A percentile compares a stretch with the other conserved stretches of the same genome.
Conservation (phyloP, 2,888 invertebrate genomes). For the Callyntrura guangdongensis region DNA sequence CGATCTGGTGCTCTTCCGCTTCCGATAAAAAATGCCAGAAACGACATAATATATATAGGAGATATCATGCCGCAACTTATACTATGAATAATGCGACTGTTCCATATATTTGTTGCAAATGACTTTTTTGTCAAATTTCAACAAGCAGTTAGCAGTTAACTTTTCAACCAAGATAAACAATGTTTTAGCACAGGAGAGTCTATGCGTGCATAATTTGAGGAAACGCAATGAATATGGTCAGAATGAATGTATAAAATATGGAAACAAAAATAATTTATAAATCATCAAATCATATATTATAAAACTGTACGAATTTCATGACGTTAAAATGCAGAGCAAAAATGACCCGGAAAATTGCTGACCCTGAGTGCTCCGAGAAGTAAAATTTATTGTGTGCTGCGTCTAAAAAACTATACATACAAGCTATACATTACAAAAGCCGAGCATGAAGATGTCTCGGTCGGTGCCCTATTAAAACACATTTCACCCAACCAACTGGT, state of each 20-base stretch:
- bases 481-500: slow-evolving; percentile 11
- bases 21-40: not conserved
- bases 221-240: no score
- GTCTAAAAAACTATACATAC: not conserved
- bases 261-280: slow-evolving; percentile 21
- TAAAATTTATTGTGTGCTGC: not conserved
- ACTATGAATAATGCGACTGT: no score
- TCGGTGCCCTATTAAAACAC: slow-evolving; percentile 13
- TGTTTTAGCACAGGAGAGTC: no score
- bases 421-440: not conserved
- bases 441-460: not conserved
- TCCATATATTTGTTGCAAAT: no score
- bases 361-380: slow-evolving; percentile 18
- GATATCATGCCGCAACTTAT: no score
- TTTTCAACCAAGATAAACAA: no score
- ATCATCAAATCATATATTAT: no score
- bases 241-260: not conserved
- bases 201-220: no score
- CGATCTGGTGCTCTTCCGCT: not conserved
- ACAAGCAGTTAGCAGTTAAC: no score
- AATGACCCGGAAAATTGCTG: slow-evolving; percentile 78
- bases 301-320: slow-evolving; percentile 33
- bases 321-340: slow-evolving; percentile 42
- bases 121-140: no score
- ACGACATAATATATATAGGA: no score